phyloP scores from a whole-genome alignment of 2,888 invertebrate species.

The Iphiclides podalirius region DNA sequence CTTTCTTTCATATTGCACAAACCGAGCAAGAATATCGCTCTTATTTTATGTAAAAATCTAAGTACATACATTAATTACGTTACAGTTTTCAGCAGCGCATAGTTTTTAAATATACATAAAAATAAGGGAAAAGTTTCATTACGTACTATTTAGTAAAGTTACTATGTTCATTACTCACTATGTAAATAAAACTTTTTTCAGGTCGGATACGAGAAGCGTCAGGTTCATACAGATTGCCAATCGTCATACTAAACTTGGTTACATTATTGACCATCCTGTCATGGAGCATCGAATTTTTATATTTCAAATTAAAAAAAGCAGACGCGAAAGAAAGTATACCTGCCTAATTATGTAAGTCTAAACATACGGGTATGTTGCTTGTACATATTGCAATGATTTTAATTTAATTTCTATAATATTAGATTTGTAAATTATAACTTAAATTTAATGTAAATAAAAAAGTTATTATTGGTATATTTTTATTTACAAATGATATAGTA shows the following conservation, averaged over 20 bases:
- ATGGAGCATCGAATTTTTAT: constrained; percentile 79
- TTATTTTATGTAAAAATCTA: no score
- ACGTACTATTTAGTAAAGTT: no score
- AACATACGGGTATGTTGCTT: constrained; percentile 2
- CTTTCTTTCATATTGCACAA: no score
- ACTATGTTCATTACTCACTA: no score
- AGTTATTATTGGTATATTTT: constrained; percentile 4
- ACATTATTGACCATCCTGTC: constrained; percentile 79
- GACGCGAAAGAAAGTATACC: constrained; percentile 27
- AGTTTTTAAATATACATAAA: no score
- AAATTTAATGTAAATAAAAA: constrained; percentile 14
- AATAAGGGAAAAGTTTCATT: no score
- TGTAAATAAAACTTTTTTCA: constrained; percentile 56
- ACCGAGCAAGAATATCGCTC: no score
- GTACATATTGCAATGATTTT: not conserved
- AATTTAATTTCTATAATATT: constrained; percentile 3
- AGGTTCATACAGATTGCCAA: constrained; percentile 81
- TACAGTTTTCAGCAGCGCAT: no score
- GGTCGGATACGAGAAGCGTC: constrained; percentile 81
- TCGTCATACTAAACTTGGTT: constrained; percentile 81
- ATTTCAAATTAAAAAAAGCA: constrained; percentile 53
- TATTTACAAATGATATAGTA: constrained; percentile 14
- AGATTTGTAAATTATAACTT: constrained; percentile 12
- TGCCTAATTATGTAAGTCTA: constrained; percentile 5
- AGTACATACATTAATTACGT: no score